Base-by-base conservation (phyloP, 2,797 vertebrate genomes). In the Tauraco hartlaubi region DNA sequence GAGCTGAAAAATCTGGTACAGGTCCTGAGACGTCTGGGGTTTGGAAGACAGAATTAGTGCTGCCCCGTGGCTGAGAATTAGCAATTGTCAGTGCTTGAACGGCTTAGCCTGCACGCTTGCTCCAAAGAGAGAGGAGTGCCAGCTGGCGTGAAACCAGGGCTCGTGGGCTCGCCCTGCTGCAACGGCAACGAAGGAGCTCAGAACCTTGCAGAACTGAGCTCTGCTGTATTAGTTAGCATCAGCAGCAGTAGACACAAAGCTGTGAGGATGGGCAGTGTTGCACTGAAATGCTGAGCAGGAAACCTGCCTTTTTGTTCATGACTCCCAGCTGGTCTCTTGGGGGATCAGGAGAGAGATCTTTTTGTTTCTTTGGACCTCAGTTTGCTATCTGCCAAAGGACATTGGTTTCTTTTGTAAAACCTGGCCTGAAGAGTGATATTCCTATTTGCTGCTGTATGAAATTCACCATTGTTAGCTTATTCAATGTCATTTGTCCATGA, bases 391-490 rank as follows among this genome's bases (percentile, higher is more conserved):
- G 66, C 58, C 62, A 86, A 84, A 78, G 25, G 69, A 84, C 66
- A 56, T 22, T 35, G 16, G 31, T 73, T 95, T 81, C 62, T 77
- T 88, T 83, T 66, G 55, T 81, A 83, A 77, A 78, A 67, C 31
- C 33, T 12, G 1, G 7, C n/a, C 64, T 89, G 81, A 74, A 79
- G 85, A 90, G 39, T 33, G 46, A 91, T 85, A 48, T 23, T 91
- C 23, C 68, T 82, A 4, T 94, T 92, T 95, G 55, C 48, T 84
- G 44, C 43, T 78, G 35, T 67, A 68, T 63, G 75, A 92, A 85
- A 91, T 69, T 35, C 74, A 39, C 63, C 41, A 33, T 35, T 81
- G 20, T 86, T 81, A 88, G 41, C 51, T 75, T 69, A 78, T 76
- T 93, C 71, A 63, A 20, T 85, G 64, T 71, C 39, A 63, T 71